A percentile compares a stretch with the other conserved stretches of the same genome.
Evolutionary conservation across 1,140 invertebrate species (phyloP).

Genomic region (Pseudoatta argentina): DNA sequence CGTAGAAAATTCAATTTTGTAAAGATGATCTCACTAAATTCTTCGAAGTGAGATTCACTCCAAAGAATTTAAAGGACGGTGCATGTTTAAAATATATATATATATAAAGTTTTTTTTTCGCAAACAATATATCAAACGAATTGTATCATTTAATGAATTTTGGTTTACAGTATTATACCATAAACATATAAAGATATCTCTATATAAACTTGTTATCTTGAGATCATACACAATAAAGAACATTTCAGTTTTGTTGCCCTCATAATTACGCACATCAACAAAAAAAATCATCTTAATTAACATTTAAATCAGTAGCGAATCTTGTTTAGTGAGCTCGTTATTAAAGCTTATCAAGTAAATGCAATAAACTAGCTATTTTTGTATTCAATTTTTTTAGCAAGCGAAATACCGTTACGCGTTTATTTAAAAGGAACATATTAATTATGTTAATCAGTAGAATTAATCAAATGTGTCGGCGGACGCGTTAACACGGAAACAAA

Average conservation of each 20-base stretch:
- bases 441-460: constrained; percentile 35
- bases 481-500: constrained; percentile 58
- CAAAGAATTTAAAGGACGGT: neutral
- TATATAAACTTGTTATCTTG: neutral
- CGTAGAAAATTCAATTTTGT: neutral
- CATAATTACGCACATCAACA: neutral
- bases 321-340: constrained; percentile 16
- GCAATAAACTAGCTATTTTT: constrained; percentile 7
- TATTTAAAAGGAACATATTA: constrained; percentile 17
- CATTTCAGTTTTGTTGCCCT: neutral
- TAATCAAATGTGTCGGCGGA: constrained; percentile 37
- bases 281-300: constrained; percentile 13
- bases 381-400: constrained; percentile 14
- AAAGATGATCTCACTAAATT: no score
- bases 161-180: neutral
- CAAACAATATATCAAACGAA: neutral
- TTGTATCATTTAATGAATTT: neutral
- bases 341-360: constrained; percentile 18
- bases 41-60: no score
- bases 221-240: neutral
- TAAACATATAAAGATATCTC: neutral
- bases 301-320: constrained; percentile 30
- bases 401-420: neutral
- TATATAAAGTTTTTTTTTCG: neutral
- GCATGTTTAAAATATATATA: constrained; percentile 6